A percentile compares a stretch with the other conserved stretches of the same genome.
phyloP scores from a whole-genome alignment of 1,140 invertebrate species.

The Homalodisca vitripennis region DNA sequence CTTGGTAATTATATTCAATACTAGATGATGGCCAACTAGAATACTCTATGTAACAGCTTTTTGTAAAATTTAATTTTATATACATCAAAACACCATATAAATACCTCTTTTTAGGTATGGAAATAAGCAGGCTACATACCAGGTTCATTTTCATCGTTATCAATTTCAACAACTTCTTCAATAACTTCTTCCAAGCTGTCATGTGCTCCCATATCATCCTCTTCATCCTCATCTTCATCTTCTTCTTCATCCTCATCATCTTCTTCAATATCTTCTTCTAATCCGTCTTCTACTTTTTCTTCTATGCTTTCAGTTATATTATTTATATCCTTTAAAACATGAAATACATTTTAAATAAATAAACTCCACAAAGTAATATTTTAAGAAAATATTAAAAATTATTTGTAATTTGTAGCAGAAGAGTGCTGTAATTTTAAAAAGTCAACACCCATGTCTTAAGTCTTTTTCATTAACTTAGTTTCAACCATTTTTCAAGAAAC shows the following conservation, averaged over 20 bases:
- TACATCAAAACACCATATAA: no score
- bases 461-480: no score
- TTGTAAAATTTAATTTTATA: no score
- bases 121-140: background rate
- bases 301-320: background rate
- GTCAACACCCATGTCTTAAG: no score
- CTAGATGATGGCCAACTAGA: no score
- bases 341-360: background rate
- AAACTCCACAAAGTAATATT: background rate
- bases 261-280: background rate
- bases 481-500: no score
- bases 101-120: background rate
- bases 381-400: no score
- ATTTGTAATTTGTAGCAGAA: no score
- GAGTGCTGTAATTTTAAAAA: no score
- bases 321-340: background rate
- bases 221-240: conserved; percentile 27
- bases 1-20: no score
- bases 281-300: conserved; percentile 2
- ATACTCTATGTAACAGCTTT: no score
- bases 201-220: background rate
- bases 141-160: conserved; percentile 22
- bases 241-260: conserved; percentile 24
- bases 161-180: background rate
- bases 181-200: background rate